These are phyloP conservation scores for Bufo bufo DNA, from an alignment of 2,113 vertebrate genomes.

Conservation along the genomic window DNA sequence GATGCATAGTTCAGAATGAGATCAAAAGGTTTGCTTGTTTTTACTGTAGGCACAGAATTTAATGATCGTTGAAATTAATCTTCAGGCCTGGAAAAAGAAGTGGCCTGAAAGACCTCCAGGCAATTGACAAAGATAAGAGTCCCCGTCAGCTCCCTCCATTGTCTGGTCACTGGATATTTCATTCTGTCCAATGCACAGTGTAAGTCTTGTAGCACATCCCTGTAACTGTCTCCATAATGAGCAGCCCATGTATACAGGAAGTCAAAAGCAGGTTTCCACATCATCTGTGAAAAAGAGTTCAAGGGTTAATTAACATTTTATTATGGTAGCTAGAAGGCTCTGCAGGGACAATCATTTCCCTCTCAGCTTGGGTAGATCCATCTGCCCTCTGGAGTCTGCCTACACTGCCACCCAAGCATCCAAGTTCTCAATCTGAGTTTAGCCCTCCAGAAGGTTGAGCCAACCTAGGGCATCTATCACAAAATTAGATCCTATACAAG, in stretches of 20 bases:
- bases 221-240: conserved; percentile 84
- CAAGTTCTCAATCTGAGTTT: neutral
- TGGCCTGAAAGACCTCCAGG: conserved; percentile 80
- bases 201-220: conserved; percentile 91
- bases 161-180: conserved; percentile 91
- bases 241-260: conserved; percentile 91
- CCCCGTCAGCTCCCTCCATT: conserved; percentile 93
- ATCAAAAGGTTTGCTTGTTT: neutral
- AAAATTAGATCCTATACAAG: neutral
- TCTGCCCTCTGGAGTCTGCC: neutral
- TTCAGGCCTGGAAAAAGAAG: conserved; percentile 74
- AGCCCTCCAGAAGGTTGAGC: neutral
- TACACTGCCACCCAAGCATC: neutral
- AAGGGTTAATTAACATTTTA: neutral
- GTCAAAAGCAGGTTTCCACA: conserved; percentile 99
- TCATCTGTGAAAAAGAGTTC: conserved; percentile 74
- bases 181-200: conserved; percentile 92
- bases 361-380: neutral
- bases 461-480: neutral
- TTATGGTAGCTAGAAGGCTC: too few species aligned
- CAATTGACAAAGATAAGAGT: conserved; percentile 88
- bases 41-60: neutral
- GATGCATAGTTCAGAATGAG: neutral
- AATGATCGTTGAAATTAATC: conserved; percentile 58
- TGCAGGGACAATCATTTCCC: neutral